phyloP scores from a whole-genome alignment of 2,113 vertebrate genomes.

The Callocephalon fimbriatum region DNA sequence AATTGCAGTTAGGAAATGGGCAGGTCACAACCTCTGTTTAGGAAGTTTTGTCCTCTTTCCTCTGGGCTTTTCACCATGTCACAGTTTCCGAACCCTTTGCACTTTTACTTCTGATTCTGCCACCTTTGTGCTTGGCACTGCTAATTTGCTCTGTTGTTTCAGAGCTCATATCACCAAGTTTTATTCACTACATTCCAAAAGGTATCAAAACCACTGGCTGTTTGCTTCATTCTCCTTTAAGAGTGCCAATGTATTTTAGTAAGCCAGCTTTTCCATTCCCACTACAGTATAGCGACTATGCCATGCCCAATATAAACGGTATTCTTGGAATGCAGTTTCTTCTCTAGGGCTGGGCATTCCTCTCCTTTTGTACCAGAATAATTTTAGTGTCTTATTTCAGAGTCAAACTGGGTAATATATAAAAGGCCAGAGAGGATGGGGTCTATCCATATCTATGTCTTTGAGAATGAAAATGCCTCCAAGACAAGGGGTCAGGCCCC shows the following conservation, averaged over 20 bases:
- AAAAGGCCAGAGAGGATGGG: background rate
- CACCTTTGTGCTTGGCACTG: background rate
- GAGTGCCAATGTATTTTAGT: background rate
- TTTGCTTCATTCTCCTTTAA: background rate
- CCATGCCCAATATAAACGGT: background rate
- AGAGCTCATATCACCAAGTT: background rate
- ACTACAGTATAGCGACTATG: accelerated
- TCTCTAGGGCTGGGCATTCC: background rate
- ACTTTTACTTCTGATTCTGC: background rate
- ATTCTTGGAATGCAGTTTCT: background rate
- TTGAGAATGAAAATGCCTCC: background rate
- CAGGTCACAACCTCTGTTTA: accelerated
- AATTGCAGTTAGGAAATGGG: background rate
- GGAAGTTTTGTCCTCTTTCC: background rate
- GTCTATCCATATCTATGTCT: background rate
- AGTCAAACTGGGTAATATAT: background rate
- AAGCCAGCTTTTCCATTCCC: background rate
- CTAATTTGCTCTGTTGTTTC: background rate
- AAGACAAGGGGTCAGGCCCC: background rate
- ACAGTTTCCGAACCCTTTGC: background rate
- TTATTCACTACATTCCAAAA: background rate
- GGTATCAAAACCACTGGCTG: background rate
- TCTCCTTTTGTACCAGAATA: background rate
- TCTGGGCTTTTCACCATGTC: background rate
- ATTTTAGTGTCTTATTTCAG: background rate